phyloP scores from a whole-genome alignment of 2,888 invertebrate genomes.

The Acrobasis consociella region DNA sequence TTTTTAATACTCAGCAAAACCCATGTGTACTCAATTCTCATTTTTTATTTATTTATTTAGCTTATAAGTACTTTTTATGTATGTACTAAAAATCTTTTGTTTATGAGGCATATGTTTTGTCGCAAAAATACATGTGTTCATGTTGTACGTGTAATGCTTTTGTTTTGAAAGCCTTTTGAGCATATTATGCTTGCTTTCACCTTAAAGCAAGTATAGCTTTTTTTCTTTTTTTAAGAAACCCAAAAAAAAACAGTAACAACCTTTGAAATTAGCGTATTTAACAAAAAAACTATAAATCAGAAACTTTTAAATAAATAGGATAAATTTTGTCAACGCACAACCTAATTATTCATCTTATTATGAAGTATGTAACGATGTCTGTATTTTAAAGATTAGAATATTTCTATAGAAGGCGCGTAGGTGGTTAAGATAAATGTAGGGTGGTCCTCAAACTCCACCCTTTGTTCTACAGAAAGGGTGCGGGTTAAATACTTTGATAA shows the following conservation, averaged over 20 bases:
- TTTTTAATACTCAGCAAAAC: neutral
- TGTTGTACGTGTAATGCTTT: no score
- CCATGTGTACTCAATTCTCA: neutral
- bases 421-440: constrained; percentile 18
- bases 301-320: neutral
- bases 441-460: constrained; percentile 10
- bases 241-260: no score
- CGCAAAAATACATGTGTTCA: no score
- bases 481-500: constrained; percentile 32
- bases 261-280: no score
- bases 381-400: neutral
- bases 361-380: neutral
- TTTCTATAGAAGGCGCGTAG: neutral
- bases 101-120: no score
- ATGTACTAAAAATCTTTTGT: no score
- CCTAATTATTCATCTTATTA: constrained; percentile 1
- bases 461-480: constrained; percentile 28
- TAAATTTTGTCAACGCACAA: neutral
- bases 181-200: no score
- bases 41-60: neutral
- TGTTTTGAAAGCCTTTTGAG: no score
- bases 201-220: no score
- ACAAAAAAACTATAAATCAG: no score
- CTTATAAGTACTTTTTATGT: no score
- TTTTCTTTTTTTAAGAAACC: no score